Percentiles rank a stretch among this genome's conserved stretches.
These are phyloP conservation scores for Falco biarmicus DNA, from an alignment of 2,797 vertebrate species.

Conservation along the genomic window DNA sequence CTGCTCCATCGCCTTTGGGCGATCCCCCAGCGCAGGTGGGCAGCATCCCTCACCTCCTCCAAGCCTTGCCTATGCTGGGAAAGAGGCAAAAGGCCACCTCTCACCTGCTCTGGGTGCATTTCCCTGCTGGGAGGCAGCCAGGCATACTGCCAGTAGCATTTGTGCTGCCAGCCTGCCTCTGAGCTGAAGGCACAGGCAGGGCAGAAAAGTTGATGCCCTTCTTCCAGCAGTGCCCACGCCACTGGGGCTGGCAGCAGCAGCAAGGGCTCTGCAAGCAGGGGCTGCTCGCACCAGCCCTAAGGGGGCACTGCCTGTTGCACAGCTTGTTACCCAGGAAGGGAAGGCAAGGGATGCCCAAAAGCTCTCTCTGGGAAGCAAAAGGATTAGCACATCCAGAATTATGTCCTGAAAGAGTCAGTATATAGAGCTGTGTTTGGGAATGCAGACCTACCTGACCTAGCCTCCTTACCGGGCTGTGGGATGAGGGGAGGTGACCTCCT, in stretches of 20 bases:
- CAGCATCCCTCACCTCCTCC: neutral
- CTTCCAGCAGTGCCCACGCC: accelerated
- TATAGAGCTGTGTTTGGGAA: neutral
- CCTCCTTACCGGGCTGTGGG: accelerated
- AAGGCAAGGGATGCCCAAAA: neutral
- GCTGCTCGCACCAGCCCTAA: accelerated
- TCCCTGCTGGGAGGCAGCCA: neutral
- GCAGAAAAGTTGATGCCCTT: neutral
- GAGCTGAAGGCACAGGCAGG: neutral
- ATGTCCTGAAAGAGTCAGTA: neutral
- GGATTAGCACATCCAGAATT: neutral
- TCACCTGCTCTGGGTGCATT: accelerated
- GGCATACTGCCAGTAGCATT: neutral
- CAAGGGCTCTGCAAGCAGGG: too few relatives aligned
- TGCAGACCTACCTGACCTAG: neutral
- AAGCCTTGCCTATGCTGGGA: neutral
- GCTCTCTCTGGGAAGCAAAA: neutral
- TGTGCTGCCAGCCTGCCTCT: neutral
- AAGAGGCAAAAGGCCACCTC: neutral
- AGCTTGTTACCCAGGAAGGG: neutral
- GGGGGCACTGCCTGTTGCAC: neutral
- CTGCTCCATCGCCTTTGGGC: neutral
- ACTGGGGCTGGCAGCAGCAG: accelerated
- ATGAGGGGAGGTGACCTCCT: neutral
- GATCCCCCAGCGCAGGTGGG: neutral